These are phyloP conservation scores for Dysmachus trigonus DNA, from an alignment of 2,888 invertebrate genomes.

Conservation along the genomic window DNA sequence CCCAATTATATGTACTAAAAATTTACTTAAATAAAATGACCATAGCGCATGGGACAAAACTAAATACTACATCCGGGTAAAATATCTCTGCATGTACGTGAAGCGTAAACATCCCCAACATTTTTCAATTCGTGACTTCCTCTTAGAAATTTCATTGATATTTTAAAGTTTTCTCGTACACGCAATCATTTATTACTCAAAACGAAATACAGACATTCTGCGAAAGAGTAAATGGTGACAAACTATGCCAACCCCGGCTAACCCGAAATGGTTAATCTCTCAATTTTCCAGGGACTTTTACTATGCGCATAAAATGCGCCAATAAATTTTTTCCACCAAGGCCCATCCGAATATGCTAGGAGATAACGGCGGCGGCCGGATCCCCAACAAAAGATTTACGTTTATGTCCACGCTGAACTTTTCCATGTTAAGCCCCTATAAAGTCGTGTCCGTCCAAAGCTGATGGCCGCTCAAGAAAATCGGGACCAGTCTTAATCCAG, in stretches of 20 bases:
- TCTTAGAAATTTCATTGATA: not conserved
- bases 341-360: not conserved
- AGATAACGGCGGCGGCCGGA: not conserved
- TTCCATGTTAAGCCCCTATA: not conserved
- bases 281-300: conserved; percentile 15
- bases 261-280: conserved; percentile 19
- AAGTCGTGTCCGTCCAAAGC: conserved; percentile 8
- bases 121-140: not conserved
- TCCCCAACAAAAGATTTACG: conserved; percentile 32
- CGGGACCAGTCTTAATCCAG: conserved; percentile 17
- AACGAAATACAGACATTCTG: not conserved
- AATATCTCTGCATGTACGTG: too few relatives aligned
- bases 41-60: too few relatives aligned
- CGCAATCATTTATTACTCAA: not conserved
- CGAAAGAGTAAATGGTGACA: not conserved
- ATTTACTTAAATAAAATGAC: too few relatives aligned
- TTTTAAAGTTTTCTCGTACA: not conserved
- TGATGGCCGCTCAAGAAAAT: conserved; percentile 6
- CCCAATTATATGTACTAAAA: too few relatives aligned
- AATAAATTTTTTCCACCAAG: conserved; percentile 25
- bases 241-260: not conserved
- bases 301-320: conserved; percentile 15
- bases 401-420: conserved; percentile 19
- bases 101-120: not conserved
- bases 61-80: not conserved